Percentiles rank a stretch among this genome's conserved stretches.
Evolutionary conservation across 2,888 invertebrate species (phyloP).

Genomic region (Cosmia trapezina): DNA sequence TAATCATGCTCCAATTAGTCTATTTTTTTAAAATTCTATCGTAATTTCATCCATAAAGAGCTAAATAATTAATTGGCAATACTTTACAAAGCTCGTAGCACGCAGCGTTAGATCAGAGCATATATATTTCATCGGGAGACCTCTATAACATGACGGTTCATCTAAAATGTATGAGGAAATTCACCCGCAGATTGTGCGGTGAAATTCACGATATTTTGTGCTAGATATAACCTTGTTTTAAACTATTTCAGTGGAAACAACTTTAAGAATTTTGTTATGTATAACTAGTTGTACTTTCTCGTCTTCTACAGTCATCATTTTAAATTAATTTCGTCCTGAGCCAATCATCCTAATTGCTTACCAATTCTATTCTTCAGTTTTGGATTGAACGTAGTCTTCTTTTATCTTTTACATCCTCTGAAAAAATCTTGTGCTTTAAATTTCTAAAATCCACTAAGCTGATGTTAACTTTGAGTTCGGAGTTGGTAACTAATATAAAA

Average conservation of each 20-base stretch:
- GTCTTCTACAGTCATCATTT: neutral
- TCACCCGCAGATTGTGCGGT: slow-evolving; percentile 24
- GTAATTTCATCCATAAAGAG: neutral
- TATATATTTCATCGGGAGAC: slow-evolving; percentile 44
- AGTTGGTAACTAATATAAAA: neutral
- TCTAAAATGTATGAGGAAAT: slow-evolving; percentile 56
- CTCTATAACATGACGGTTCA: slow-evolving; percentile 24
- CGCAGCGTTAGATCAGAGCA: slow-evolving; percentile 8
- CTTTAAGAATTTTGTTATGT: slow-evolving; percentile 5
- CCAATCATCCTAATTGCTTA: too few species aligned
- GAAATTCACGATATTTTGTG: slow-evolving; percentile 21
- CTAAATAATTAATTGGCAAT: slow-evolving; percentile 31
- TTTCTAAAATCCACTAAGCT: too few species aligned
- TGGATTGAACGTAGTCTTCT: neutral
- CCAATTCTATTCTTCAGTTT: neutral
- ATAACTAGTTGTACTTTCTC: neutral
- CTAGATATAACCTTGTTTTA: slow-evolving; percentile 11
- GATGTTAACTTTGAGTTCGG: neutral
- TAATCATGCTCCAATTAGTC: slow-evolving; percentile 37
- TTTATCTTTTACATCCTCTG: neutral
- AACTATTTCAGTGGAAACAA: slow-evolving; percentile 17
- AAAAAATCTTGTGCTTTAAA: neutral
- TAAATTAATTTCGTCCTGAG: neutral
- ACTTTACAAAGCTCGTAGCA: slow-evolving; percentile 12
- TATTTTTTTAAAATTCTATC: neutral